These are phyloP conservation scores for Tipula vernalis DNA, from an alignment of 2,888 invertebrate species.

Conservation along the genomic window DNA sequence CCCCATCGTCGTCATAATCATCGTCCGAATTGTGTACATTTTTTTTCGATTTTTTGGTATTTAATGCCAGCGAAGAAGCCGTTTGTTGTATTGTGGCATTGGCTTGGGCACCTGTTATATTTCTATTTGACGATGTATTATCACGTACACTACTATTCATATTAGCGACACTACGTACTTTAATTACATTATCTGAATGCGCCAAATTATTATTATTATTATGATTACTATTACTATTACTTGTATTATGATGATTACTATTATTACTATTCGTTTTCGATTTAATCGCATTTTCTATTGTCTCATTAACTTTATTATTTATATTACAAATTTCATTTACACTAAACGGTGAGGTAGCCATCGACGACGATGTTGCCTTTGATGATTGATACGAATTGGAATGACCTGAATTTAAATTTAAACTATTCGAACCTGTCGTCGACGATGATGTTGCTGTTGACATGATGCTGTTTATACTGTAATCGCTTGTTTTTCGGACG, in stretches of 20 bases:
- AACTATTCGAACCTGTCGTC: not conserved
- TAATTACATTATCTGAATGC: slow-evolving; percentile 14
- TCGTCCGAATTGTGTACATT: not conserved
- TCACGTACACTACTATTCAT: slow-evolving; percentile 15
- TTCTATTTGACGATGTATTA: not conserved
- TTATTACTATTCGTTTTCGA: not conserved
- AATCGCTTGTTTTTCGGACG: slow-evolving; percentile 22
- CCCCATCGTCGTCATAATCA: slow-evolving; percentile 9
- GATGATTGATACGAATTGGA: not conserved
- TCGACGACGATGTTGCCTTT: not conserved
- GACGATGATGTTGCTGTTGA: slow-evolving; percentile 17
- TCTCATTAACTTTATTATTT: not conserved
- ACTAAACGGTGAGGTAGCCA: not conserved
- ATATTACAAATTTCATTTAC: not conserved
- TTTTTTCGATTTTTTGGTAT: not conserved
- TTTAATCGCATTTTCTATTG: not conserved
- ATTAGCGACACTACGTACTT: slow-evolving; percentile 17
- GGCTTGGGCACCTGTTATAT: not conserved
- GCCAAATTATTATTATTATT: not conserved
- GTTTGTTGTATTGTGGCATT: not conserved
- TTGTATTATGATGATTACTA: not conserved
- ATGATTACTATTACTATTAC: not conserved
- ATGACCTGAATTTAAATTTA: slow-evolving; percentile 9
- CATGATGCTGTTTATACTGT: slow-evolving; percentile 30
- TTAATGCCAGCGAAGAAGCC: not conserved